These are phyloP conservation scores for Urosaurus nigricauda DNA, from an alignment of 2,797 vertebrate genomes.

Conservation along the genomic window DNA sequence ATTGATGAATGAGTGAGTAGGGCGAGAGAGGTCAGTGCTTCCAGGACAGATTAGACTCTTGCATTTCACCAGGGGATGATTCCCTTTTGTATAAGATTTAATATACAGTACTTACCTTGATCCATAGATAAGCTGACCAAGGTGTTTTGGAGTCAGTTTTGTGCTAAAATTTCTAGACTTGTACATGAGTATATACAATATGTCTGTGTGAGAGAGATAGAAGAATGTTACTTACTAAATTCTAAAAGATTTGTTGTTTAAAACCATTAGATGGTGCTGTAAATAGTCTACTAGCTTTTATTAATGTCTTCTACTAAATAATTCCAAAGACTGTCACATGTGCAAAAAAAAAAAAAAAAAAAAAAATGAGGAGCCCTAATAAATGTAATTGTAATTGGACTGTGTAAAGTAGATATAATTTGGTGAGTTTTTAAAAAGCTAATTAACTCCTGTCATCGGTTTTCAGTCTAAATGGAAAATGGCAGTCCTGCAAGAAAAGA, in stretches of 20 bases:
- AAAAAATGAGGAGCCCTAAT: background rate
- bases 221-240: background rate
- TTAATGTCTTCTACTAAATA: background rate
- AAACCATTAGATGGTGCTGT: conserved; percentile 2
- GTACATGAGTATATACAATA: too few relatives aligned
- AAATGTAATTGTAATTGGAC: background rate
- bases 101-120: too few relatives aligned
- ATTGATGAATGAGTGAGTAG: too few relatives aligned
- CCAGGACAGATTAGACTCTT: too few relatives aligned
- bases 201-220: background rate
- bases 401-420: background rate
- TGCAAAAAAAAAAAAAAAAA: background rate
- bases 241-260: background rate
- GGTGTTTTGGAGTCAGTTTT: too few relatives aligned
- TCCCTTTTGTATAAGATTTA: too few relatives aligned
- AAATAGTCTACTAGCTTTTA: background rate
- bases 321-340: background rate
- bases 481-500: too few relatives aligned
- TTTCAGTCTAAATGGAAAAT: background rate
- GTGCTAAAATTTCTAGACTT: too few relatives aligned
- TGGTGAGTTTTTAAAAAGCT: background rate
- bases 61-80: too few relatives aligned
- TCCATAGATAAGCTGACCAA: too few relatives aligned
- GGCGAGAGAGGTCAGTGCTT: too few relatives aligned
- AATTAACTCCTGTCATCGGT: too few relatives aligned